Base-by-base conservation (phyloP, 2,113 vertebrate species). In the Alces alces region DNA sequence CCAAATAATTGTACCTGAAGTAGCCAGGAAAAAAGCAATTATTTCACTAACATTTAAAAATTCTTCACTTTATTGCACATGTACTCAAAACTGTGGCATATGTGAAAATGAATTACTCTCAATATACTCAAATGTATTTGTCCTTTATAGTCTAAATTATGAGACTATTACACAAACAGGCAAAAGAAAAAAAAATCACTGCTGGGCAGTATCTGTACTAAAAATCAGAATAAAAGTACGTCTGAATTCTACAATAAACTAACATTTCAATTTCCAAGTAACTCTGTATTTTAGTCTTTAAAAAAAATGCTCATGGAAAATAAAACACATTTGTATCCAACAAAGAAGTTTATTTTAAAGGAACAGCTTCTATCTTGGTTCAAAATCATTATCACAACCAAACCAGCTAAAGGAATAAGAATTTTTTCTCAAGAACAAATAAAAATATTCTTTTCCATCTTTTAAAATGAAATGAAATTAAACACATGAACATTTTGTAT, bases 361-460 rank as follows among this genome's bases (percentile, higher is more conserved):
- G 19, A 88, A 93, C 4, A 89, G 45, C 3, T 89, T 82, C n/a
- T 60, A 76, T 17, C n/a, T 95, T 93, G 30, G n/a, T 95, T 89
- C 55, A 86, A 97, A 96, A 95, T 86, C 16, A 89, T 58, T 66
- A 70, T 30, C 33, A 39, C 1, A 89, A 93, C 45, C 54, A 93
- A 93, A 52, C 12, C 13, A 60, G 28, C 57, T 85, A 83, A 95
- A 86, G n/a, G 12, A 78, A 93, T 43, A 76, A 28, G 11, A 93
- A 78, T 50, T 85, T 88, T 50, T 47, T 52, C 94, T 58, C 43
- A 94, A 94, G 25, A 94, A 89, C 27, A 61, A 96, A 89, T 36
- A 87, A 78, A 91, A 89, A 95, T 84, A 85, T 19, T 89, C 85
- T 86, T 98, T 86, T 84, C 36, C 45, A 86, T 85, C 25, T 91